Percentiles rank a stretch among this genome's conserved stretches.
These are phyloP conservation scores for Aspidoscelis tigris DNA, from an alignment of 2,113 vertebrate species.

Conservation along the genomic window DNA sequence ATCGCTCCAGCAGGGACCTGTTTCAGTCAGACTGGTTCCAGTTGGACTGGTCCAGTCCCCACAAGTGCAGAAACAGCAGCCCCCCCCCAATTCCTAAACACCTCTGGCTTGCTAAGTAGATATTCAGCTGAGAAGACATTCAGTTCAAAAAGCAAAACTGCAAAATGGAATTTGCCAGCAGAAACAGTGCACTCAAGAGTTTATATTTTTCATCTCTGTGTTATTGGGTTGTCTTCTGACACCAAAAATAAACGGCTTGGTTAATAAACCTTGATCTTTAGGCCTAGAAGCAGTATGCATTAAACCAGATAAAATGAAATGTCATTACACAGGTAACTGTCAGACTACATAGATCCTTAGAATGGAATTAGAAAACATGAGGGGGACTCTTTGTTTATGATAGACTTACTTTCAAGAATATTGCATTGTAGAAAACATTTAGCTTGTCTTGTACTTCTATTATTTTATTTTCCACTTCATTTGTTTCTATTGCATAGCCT, in stretches of 20 bases:
- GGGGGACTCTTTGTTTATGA: constrained; percentile 52
- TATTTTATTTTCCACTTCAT: constrained; percentile 77
- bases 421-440: constrained; percentile 61
- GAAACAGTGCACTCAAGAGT: background rate
- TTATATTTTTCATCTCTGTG: background rate
- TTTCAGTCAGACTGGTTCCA: background rate
- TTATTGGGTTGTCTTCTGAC: constrained; percentile 19
- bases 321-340: constrained; percentile 20
- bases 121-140: background rate
- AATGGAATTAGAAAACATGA: constrained; percentile 59
- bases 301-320: constrained; percentile 37
- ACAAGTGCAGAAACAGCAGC: background rate
- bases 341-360: constrained; percentile 41
- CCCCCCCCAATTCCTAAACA: background rate
- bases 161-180: background rate
- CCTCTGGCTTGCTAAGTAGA: background rate
- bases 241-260: background rate
- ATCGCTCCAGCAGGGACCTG: no score
- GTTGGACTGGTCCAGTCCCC: background rate
- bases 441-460: constrained; percentile 70
- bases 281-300: constrained; percentile 1
- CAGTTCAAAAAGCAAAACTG: background rate
- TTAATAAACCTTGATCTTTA: constrained; percentile 40
- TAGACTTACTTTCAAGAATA: constrained; percentile 50
- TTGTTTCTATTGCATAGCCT: constrained; percentile 69